phyloP scores from a whole-genome alignment of 2,797 vertebrate genomes.

The Parambassis ranga region DNA sequence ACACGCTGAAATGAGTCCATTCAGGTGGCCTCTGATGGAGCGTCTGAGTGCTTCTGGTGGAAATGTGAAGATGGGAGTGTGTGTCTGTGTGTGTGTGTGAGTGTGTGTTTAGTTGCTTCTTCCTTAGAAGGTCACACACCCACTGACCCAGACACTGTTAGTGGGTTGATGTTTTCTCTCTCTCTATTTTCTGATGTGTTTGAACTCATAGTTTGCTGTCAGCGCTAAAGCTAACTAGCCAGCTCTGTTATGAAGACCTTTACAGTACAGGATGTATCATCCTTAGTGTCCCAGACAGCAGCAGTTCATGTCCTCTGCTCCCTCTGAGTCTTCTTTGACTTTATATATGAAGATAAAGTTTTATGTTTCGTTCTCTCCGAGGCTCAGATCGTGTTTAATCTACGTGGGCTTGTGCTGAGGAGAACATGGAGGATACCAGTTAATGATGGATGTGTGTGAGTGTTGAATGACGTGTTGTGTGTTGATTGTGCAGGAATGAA shows the following conservation, averaged over 20 bases:
- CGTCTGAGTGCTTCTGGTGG: slow-evolving; percentile 4
- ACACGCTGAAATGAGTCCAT: background rate
- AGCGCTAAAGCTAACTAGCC: background rate
- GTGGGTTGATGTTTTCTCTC: background rate
- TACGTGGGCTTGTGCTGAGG: no score
- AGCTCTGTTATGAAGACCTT: background rate
- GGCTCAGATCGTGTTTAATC: slow-evolving; percentile 49
- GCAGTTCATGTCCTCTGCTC: background rate
- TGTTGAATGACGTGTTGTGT: background rate
- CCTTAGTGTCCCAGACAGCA: background rate
- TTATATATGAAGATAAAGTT: background rate
- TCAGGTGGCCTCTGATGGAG: slow-evolving; percentile 1
- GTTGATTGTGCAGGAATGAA: background rate
- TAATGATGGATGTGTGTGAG: background rate
- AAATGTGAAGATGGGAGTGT: slow-evolving; percentile 15
- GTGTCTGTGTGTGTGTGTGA: background rate
- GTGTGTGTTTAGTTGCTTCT: slow-evolving; percentile 2
- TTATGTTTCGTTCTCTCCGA: background rate
- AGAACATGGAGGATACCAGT: slow-evolving; percentile 8
- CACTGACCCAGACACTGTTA: slow-evolving; percentile 27
- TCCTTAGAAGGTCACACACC: slow-evolving; percentile 22
- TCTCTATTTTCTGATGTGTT: background rate
- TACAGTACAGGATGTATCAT: background rate
- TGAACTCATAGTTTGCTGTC: no score
- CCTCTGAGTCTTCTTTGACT: background rate